Base-by-base conservation (phyloP, 2,113 vertebrate species). In the Himantopus leucocephalus region DNA sequence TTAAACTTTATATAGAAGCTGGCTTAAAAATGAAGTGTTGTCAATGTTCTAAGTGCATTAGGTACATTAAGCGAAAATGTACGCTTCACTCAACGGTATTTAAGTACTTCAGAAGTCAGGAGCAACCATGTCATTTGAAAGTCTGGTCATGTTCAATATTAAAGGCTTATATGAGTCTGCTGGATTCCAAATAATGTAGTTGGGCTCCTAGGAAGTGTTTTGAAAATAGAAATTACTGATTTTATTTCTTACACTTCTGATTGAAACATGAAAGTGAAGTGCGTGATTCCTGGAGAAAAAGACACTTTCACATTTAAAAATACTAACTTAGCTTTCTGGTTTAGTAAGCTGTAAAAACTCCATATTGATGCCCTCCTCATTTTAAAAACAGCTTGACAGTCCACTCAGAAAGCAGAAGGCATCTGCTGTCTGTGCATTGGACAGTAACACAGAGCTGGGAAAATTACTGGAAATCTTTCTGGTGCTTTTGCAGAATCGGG, bases 1-100 rank as follows among this genome's bases (percentile, higher is more conserved):
- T 97, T 97, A 94, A 97, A 96, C 39, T 90, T 90, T 29, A 92
- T 94, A 47, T 80, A 92, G 93, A 95, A 89, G 70, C 48, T 7
- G 17, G 56, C 78, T 96, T 86, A 55, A 58, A 95, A 93, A 94
- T 93, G 95, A 95, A 97, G 88, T 59, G 91, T 81, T 96, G 92
- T 96, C 95, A 45, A 50, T 92, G 91, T 92, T 95, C 86, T 70
- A 47, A 97, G 90, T 97, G 95, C 95, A 93, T 32, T 55, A 80
- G 82, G 90, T 84, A 4, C 95, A 94, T 97, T 73, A 97, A 68
- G 84, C 8, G 32, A 91, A 85, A 92, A 59, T 1, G 34, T 88
- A 41, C 0, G 2, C 76, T 73, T 64, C 78, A 56, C 80, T 88
- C 95, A 32, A 53, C 5, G 10, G n/a, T 60, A 29, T 72, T 86